Evolutionary conservation across 2,888 invertebrate species (phyloP).

Genomic region (Hyposoter dolosus): DNA sequence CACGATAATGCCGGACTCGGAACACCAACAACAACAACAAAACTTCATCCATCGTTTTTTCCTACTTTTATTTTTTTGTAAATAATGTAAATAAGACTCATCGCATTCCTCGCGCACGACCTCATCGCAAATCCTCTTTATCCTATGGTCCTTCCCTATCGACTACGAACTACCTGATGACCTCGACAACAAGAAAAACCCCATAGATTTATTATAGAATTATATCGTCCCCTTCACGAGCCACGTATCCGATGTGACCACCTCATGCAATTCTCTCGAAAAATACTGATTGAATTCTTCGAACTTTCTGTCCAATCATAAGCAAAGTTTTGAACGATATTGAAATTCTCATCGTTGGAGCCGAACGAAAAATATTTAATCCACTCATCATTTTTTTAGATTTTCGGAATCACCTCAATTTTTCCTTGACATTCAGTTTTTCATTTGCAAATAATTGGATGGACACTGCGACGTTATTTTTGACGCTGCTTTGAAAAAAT

Average conservation of each 20-base stretch:
- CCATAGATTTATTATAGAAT: conserved; percentile 55
- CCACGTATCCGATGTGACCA: conserved; percentile 35
- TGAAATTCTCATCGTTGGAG: no score
- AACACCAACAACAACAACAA: background rate
- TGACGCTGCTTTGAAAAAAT: no score
- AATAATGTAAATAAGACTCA: conserved; percentile 73
- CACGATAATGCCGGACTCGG: conserved; percentile 17
- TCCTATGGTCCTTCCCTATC: conserved; percentile 52
- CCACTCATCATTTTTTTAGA: no score
- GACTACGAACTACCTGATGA: conserved; percentile 60
- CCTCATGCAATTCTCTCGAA: conserved; percentile 47
- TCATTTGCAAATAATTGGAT: no score
- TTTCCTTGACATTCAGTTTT: no score
- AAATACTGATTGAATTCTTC: conserved; percentile 37
- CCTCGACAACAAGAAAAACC: conserved; percentile 50
- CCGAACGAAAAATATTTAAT: no score
- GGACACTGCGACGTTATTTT: no score
- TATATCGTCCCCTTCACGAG: conserved; percentile 15
- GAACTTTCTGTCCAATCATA: conserved; percentile 16
- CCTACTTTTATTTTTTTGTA: conserved; percentile 39
- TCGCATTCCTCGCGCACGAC: conserved; percentile 80
- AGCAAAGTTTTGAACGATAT: conserved; percentile 1
- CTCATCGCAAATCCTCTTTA: conserved; percentile 74
- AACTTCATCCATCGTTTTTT: conserved; percentile 24
- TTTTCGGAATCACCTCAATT: no score